phyloP scores from a whole-genome alignment of 2,888 invertebrate genomes.

The Trissolcus brochymenae region DNA sequence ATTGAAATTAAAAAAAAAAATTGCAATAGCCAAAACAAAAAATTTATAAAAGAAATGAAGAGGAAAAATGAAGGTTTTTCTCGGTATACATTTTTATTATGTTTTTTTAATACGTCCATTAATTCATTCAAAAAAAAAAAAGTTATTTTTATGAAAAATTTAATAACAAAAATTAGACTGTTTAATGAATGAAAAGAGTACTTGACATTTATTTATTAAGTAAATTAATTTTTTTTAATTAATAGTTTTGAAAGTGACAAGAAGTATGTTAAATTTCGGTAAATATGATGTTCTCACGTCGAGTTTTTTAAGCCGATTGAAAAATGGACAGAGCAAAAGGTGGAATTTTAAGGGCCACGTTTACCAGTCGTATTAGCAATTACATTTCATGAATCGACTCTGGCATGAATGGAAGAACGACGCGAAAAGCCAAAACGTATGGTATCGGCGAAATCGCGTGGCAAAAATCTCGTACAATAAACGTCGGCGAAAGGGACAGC shows the following conservation, averaged over 20 bases:
- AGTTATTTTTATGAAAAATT: background rate
- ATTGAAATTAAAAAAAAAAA: conserved; percentile 4
- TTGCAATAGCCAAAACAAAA: background rate
- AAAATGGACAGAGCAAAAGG: conserved; percentile 31
- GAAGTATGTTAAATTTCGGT: conserved; percentile 22
- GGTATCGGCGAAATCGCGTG: conserved; percentile 49
- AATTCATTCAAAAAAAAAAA: too few species aligned
- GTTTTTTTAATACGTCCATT: too few species aligned
- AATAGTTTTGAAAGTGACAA: conserved; percentile 14
- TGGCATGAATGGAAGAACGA: conserved; percentile 48
- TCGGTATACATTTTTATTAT: too few species aligned
- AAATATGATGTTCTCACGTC: conserved; percentile 36
- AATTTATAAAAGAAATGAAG: too few species aligned
- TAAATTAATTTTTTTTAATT: conserved; percentile 1
- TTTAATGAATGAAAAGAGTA: background rate
- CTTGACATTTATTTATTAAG: background rate
- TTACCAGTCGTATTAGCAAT: conserved; percentile 49
- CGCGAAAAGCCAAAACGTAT: conserved; percentile 28
- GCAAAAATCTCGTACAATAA: conserved; percentile 43
- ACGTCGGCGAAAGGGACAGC: conserved; percentile 29
- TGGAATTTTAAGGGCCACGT: conserved; percentile 30
- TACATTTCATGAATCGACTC: conserved; percentile 53
- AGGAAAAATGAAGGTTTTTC: background rate
- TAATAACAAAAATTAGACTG: background rate
- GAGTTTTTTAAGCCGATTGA: conserved; percentile 32